Percentiles rank a stretch among this genome's conserved stretches.
Conservation (phyloP, 2,113 vertebrate genomes). For the Misgurnus anguillicaudatus region DNA sequence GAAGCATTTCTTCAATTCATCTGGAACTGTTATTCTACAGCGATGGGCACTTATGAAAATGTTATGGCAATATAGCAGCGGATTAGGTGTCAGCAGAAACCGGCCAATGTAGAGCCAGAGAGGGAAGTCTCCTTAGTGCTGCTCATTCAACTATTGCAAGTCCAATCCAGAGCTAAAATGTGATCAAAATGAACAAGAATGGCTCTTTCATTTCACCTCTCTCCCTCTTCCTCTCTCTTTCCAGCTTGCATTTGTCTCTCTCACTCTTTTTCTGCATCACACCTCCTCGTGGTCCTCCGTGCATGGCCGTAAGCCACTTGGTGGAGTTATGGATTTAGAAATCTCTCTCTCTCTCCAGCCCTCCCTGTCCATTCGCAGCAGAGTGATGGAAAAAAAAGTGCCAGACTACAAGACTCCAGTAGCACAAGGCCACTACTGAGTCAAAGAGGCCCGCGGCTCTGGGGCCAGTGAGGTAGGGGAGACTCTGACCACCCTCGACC, state of each 20-base stretch:
- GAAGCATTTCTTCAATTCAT: slow-evolving; percentile 68
- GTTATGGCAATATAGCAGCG: slow-evolving; percentile 68
- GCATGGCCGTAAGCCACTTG: slow-evolving; percentile 73
- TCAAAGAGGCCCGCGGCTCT: slow-evolving; percentile 69
- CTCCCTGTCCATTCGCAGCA: slow-evolving; percentile 58
- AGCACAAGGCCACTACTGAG: slow-evolving; percentile 59
- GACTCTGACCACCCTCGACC: slow-evolving; percentile 46
- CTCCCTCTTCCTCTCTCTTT: slow-evolving; percentile 3
- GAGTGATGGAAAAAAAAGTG: slow-evolving; percentile 45
- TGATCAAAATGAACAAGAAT: slow-evolving; percentile 23
- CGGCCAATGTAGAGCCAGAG: slow-evolving; percentile 2
- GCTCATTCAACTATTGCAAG: slow-evolving; percentile 12
- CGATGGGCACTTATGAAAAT: slow-evolving; percentile 72
- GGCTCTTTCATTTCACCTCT: slow-evolving; percentile 22
- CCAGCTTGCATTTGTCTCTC: slow-evolving; percentile 17
- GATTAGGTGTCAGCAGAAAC: slow-evolving; percentile 68
- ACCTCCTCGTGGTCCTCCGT: not conserved
- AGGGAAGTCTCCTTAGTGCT: slow-evolving; percentile 14
- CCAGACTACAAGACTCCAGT: slow-evolving; percentile 79
- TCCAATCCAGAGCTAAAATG: slow-evolving; percentile 28
- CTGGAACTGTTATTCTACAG: slow-evolving; percentile 65
- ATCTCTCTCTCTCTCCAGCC: slow-evolving; percentile 55
- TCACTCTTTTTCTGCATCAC: slow-evolving; percentile 2
- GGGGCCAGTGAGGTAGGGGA: slow-evolving; percentile 14
- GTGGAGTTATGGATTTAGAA: slow-evolving; percentile 78